phyloP scores from a whole-genome alignment of 2,888 invertebrate species.

The Tachina fera region DNA sequence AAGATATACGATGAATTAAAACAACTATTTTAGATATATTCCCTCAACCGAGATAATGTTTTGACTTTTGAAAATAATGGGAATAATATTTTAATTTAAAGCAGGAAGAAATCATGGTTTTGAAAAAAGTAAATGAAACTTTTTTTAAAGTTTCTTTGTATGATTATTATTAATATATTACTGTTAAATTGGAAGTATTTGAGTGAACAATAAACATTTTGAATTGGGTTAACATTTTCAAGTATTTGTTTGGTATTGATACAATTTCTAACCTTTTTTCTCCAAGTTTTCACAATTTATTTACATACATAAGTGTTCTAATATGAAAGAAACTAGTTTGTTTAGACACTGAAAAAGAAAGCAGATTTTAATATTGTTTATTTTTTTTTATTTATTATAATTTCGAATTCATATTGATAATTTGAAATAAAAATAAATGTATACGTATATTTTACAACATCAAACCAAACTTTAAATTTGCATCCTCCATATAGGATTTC shows the following conservation, averaged over 20 bases:
- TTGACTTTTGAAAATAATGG: neutral
- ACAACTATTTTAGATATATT: neutral
- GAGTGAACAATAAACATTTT: conserved; percentile 70
- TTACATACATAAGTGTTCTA: neutral
- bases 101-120: neutral
- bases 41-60: neutral
- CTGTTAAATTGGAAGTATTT: neutral
- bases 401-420: conserved; percentile 56
- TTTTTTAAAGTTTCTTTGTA: neutral
- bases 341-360: conserved; percentile 38
- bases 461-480: conserved; percentile 71
- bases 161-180: neutral
- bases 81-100: neutral
- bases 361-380: conserved; percentile 33
- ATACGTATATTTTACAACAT: conserved; percentile 68
- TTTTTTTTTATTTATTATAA: conserved; percentile 45
- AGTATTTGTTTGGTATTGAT: conserved; percentile 73
- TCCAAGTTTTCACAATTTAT: conserved; percentile 11
- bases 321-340: conserved; percentile 18
- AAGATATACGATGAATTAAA: neutral
- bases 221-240: conserved; percentile 72
- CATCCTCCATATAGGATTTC: conserved; percentile 70
- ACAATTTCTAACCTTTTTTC: conserved; percentile 66
- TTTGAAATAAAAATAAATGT: conserved; percentile 56
- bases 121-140: neutral